phyloP scores from a whole-genome alignment of 2,888 invertebrate genomes.

The Mesodorylaimus sp. region DNA sequence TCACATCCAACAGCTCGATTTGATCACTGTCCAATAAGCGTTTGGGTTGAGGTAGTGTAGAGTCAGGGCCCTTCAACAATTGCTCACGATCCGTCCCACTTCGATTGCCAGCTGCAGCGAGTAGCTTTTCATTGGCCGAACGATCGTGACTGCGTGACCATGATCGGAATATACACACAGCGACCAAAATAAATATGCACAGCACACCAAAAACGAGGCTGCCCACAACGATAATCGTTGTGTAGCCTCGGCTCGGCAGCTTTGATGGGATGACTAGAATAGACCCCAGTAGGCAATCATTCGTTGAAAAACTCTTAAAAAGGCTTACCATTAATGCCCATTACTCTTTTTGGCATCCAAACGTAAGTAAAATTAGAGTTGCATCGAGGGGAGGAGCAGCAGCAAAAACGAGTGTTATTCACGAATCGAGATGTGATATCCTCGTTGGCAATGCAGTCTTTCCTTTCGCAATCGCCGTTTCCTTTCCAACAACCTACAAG shows the following conservation, averaged over 20 bases:
- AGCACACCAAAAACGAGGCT: neutral
- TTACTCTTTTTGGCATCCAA: neutral
- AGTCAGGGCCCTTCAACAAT: neutral
- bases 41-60: neutral
- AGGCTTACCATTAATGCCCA: too few species aligned
- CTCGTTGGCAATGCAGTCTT: constrained; percentile 1
- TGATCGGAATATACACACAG: neutral
- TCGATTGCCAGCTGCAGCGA: too few species aligned
- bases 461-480: neutral
- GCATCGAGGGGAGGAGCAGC: neutral
- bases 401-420: constrained; percentile 4
- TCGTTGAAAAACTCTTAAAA: too few species aligned
- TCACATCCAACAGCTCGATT: neutral
- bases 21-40: neutral
- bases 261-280: neutral
- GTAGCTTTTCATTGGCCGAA: neutral
- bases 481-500: constrained; percentile 9
- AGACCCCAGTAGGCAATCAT: too few species aligned
- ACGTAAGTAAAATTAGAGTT: constrained; percentile 1
- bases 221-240: neutral
- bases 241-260: neutral
- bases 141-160: neutral
- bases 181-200: neutral
- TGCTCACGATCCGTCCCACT: neutral
- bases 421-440: neutral